These are phyloP conservation scores for Temnothorax curvispinosus DNA, from an alignment of 1,140 invertebrate species.

Conservation along the genomic window DNA sequence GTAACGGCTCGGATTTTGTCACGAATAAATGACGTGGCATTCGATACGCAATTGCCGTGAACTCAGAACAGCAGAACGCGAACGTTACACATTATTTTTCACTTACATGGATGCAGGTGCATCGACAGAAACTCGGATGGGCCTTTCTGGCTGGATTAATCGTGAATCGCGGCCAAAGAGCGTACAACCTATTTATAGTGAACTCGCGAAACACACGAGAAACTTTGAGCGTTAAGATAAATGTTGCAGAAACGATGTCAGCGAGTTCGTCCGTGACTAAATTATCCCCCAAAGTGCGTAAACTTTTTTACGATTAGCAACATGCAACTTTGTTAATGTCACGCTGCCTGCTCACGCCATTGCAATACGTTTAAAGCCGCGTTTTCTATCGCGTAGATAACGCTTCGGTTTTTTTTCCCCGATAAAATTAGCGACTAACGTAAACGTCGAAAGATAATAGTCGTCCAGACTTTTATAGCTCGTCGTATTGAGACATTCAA, in stretches of 20 bases:
- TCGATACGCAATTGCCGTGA: not conserved
- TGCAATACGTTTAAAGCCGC: not conserved
- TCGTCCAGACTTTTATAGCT: not conserved
- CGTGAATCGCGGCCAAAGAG: not conserved
- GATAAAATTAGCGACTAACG: not conserved
- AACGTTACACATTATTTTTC: constrained; percentile 26
- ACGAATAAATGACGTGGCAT: not conserved
- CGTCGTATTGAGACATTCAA: not conserved
- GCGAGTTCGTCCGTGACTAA: not conserved
- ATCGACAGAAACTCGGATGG: not conserved
- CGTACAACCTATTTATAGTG: constrained; percentile 15
- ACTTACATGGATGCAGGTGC: constrained; percentile 28
- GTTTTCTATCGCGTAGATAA: not conserved
- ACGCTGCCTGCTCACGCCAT: not conserved
- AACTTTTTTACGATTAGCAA: not conserved
- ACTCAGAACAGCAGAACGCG: not conserved
- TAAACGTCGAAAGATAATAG: not conserved
- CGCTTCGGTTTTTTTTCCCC: not conserved
- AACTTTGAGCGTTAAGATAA: constrained; percentile 34
- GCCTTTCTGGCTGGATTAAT: constrained; percentile 24
- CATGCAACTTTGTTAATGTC: not conserved
- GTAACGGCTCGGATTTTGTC: constrained; percentile 10
- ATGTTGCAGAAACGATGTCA: constrained; percentile 30
- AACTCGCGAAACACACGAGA: not conserved
- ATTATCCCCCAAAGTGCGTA: not conserved